Evolutionary conservation across 1,140 invertebrate genomes (phyloP), one percentile per base, ranked within the genome.

Genomic region (Heliconius nattereri): DNA sequence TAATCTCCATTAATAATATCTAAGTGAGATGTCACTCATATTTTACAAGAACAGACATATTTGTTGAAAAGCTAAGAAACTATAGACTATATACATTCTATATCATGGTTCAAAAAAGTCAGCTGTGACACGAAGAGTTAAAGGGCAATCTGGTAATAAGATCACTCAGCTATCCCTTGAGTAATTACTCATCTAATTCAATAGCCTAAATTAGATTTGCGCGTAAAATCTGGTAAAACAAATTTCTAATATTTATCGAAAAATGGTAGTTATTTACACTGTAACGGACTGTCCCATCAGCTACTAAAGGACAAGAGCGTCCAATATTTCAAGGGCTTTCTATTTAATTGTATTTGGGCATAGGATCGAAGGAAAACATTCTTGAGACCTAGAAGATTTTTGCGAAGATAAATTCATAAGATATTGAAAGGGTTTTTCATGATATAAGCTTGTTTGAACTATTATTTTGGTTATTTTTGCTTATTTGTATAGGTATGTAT

Each of bases 341-440:
- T 76, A 70, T 76, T 70, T 76, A 76, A 76, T 76, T 76, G 75
- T 76, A 76, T 76, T 60, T 70, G 54, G 75, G 19, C 75, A 66
- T 29, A 57, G 74, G 57, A 71, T 76, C 60, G 75, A 76, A 76
- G 37, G 75, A 66, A 70, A 52, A 66, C 60, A 26, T 35, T 57
- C 74, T 66, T 37, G 74, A 37, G 60, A 60, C 1, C 74, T 75
- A 19, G 54, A 75, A 76, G 37, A 76, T 76, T 76, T 66, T 66
- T 23, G 3, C 2, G 20, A 26, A 66, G 23, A 57, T 29, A 66
- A 66, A 66, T 26, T 26, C 60, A 5, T 66, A 26, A 29, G 60
- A 16, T 26, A 26, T 29, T 26, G 60, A 29, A 60, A 11, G 23
- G 23, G 26, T 66, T 29, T 66, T 29, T 8, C 11, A 7, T 66